phyloP scores from a whole-genome alignment of 2,888 invertebrate genomes.

The Caenorhabditis panamensis region DNA sequence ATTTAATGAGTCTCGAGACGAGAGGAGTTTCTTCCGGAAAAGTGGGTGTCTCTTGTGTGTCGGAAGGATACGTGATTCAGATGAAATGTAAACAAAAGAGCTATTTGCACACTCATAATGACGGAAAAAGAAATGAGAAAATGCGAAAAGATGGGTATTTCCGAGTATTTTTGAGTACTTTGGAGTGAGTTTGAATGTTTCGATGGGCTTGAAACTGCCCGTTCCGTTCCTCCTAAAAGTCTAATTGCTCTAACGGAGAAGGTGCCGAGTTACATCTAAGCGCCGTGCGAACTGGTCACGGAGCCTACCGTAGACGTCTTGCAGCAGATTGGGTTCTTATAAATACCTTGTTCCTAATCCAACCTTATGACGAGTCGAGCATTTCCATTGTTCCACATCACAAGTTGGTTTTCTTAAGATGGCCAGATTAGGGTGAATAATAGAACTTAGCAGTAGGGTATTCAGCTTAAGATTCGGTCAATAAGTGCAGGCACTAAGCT shows the following conservation, averaged over 20 bases:
- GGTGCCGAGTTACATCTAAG: constrained; percentile 1
- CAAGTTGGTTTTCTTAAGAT: constrained; percentile 6
- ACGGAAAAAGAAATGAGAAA: constrained; percentile 16
- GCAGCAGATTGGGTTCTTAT: background rate
- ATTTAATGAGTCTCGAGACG: constrained; percentile 4
- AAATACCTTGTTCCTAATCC: constrained; percentile 30
- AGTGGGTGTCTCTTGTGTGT: constrained; percentile 37
- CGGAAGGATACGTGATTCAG: constrained; percentile 51
- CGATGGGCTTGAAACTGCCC: constrained; percentile 15
- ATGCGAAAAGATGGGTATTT: constrained; percentile 3
- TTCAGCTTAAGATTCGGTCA: no score
- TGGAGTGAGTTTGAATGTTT: constrained; percentile 22
- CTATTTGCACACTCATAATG: constrained; percentile 46
- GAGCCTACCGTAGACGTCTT: constrained; percentile 27
- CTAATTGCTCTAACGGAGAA: constrained; percentile 15
- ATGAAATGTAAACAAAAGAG: constrained; percentile 53
- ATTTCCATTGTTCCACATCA: background rate
- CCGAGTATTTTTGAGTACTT: no score
- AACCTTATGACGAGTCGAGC: constrained; percentile 21
- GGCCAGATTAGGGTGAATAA: constrained; percentile 20
- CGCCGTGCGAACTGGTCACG: constrained; percentile 7
- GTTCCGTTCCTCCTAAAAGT: background rate
- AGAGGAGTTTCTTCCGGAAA: constrained; percentile 31
- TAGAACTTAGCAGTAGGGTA: constrained; percentile 13
- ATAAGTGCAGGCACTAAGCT: background rate